Percentiles rank a stretch among this genome's conserved stretches.
These are phyloP conservation scores for Amphimedon queenslandica DNA, from an alignment of 37 sponge, comb jelly and placozoan species.

Conservation along the genomic window DNA sequence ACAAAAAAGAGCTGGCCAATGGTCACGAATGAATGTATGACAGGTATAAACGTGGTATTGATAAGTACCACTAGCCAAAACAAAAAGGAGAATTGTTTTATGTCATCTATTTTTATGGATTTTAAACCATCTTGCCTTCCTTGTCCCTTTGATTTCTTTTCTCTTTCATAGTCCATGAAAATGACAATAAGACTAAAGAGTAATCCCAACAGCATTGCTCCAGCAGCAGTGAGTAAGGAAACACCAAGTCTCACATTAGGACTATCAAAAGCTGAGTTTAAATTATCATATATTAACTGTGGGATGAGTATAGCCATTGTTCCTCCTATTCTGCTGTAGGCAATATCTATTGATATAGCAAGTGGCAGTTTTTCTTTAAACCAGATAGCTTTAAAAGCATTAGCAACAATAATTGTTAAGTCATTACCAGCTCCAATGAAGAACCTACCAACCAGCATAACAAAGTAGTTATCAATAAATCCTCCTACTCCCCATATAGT, in stretches of 20 bases:
- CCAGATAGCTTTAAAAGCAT: neutral
- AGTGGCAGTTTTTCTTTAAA: neutral
- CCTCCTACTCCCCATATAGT: conserved; percentile 48
- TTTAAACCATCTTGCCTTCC: too few relatives aligned
- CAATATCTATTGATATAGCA: too few relatives aligned
- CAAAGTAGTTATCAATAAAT: conserved; percentile 44
- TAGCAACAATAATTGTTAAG: neutral
- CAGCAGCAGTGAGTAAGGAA: neutral
- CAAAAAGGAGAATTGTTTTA: neutral
- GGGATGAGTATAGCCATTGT: neutral
- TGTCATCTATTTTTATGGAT: too few relatives aligned
- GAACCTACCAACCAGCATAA: conserved; percentile 92
- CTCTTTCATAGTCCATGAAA: neutral
- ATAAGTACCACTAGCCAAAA: neutral
- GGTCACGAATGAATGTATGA: neutral
- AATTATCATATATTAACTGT: neutral
- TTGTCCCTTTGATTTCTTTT: neutral
- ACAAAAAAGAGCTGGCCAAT: neutral
- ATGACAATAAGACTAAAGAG: neutral
- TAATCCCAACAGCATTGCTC: neutral
- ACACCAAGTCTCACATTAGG: neutral
- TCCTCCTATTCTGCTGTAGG: neutral
- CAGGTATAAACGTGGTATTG: neutral
- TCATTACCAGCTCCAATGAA: conserved; percentile 63
- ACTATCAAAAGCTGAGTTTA: neutral